Percentiles rank a stretch among this genome's conserved stretches.
Evolutionary conservation across 35 echinoderm and acorn worm species (phyloP).

Genomic region (Stichopus chloronotus): DNA sequence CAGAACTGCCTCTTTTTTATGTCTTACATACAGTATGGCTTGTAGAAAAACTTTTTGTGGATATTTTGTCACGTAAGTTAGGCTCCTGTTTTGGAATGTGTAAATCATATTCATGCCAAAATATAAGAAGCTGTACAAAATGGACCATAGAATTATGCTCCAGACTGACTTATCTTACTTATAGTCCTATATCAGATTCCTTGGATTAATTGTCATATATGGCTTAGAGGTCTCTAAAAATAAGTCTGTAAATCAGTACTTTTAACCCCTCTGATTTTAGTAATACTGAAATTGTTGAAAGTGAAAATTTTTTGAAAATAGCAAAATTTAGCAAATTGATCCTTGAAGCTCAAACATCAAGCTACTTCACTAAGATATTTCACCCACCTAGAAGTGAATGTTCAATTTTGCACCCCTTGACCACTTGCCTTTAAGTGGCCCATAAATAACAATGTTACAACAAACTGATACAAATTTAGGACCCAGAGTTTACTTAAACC

Average conservation of each 20-base stretch:
- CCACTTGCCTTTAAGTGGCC: not conserved
- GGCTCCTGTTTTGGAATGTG: not conserved
- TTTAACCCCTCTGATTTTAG: too few species aligned
- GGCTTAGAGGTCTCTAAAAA: not conserved
- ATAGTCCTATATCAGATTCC: not conserved
- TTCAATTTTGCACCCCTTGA: not conserved
- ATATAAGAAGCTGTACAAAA: not conserved
- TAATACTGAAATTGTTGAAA: not conserved
- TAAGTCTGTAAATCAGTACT: not conserved
- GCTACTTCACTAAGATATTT: not conserved
- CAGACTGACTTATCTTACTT: not conserved
- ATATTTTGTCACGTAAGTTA: not conserved
- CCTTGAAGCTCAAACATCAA: not conserved
- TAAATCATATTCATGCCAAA: not conserved
- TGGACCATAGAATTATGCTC: not conserved
- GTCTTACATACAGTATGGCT: not conserved
- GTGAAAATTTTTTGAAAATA: not conserved
- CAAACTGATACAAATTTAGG: too few species aligned
- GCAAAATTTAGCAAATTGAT: not conserved
- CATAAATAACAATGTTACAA: too few species aligned
- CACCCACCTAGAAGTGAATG: not conserved
- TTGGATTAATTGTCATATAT: not conserved
- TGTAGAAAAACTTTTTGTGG: too few species aligned
- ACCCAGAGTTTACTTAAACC: too few species aligned
- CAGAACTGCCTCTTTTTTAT: too few species aligned